A percentile compares a stretch with the other conserved stretches of the same genome.
phyloP scores from a whole-genome alignment of 2,797 vertebrate species.

The Sebastes kiyomatsui region DNA sequence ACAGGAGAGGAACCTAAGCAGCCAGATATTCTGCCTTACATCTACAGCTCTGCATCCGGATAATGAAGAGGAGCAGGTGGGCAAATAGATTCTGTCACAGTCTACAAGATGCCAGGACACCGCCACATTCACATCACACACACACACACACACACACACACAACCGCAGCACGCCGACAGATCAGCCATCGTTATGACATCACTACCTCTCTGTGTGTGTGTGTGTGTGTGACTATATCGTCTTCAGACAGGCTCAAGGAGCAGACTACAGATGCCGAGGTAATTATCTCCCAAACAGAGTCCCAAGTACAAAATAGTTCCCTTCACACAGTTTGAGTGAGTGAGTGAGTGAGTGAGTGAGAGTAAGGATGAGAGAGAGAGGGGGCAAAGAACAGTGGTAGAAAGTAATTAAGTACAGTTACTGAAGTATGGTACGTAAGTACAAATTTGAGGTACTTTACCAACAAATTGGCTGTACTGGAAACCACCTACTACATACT shows the following conservation, averaged over 20 bases:
- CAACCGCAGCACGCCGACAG: slow-evolving; percentile 3
- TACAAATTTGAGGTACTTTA: no score
- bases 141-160: neutral
- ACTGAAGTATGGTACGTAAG: no score
- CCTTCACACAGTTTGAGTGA: neutral
- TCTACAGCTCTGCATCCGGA: slow-evolving; percentile 53
- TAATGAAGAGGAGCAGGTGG: slow-evolving; percentile 71
- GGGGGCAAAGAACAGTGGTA: neutral
- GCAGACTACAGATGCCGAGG: slow-evolving; percentile 36
- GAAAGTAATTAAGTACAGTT: neutral
- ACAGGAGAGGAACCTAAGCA: slow-evolving; percentile 20
- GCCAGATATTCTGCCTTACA: slow-evolving; percentile 44
- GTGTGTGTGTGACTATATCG: neutral
- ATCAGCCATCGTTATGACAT: slow-evolving; percentile 41
- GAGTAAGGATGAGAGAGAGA: no score
- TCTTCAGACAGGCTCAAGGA: slow-evolving; percentile 29
- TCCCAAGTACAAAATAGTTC: slow-evolving; percentile 33
- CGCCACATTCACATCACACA: neutral
- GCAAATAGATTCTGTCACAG: slow-evolving; percentile 70
- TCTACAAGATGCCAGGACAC: slow-evolving; percentile 32
- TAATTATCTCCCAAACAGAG: slow-evolving; percentile 62
- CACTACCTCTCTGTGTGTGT: slow-evolving; percentile 32
- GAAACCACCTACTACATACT: no score
- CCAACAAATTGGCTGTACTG: no score
- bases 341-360: no score